Evolutionary conservation across 2,888 invertebrate genomes (phyloP), one percentile per base, ranked within the genome.

Genomic region (Sphaerophoria rueppellii): DNA sequence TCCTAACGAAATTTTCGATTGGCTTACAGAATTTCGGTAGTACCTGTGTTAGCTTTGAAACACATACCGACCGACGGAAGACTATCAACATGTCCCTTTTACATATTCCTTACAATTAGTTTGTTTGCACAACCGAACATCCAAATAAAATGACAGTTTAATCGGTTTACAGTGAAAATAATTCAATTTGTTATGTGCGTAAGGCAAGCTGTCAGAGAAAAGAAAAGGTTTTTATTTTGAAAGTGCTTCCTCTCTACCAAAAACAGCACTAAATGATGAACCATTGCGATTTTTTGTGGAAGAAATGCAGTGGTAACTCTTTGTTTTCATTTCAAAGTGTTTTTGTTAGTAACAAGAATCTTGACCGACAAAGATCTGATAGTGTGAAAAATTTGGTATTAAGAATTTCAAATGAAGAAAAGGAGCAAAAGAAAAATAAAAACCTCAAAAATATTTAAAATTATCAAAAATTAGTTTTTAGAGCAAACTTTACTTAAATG

Each of bases 31-130:
- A 60, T 60, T 60, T 43, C 24, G 60, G 37, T 60, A 60, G 5
- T 4, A 37, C 24, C 12, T 60, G 58, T 58, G 60, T 60, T 6
- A 60, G 16, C 6, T 60, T 60, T 60, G 60, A 60, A 60, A 43
- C 60, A 60, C 43, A 60, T 60, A 24, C 16, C 40, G 24, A 34
- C 60, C 16, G 12, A 16, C 16, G 12, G n/a, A 16, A 60, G 60
- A 60, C 60, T 60, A 60, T 60, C 60, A 60, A 60, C 60, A 43
- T 60, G 60, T 60, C 35, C 60, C 60, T 40, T 60, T 60, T 60
- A 43, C 40, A 60, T 24, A 16, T 34, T 32, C 32, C 16, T 32
- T 54, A 4, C 34, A 50, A 50, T 50, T 16, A 50, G 16, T 16
- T 50, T 43, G 43, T 43, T 43, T 2, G 4, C 43, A 43, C 50